Evolutionary conservation across 2,113 vertebrate genomes (phyloP).

Genomic region (Rhabdomys dilectus): DNA sequence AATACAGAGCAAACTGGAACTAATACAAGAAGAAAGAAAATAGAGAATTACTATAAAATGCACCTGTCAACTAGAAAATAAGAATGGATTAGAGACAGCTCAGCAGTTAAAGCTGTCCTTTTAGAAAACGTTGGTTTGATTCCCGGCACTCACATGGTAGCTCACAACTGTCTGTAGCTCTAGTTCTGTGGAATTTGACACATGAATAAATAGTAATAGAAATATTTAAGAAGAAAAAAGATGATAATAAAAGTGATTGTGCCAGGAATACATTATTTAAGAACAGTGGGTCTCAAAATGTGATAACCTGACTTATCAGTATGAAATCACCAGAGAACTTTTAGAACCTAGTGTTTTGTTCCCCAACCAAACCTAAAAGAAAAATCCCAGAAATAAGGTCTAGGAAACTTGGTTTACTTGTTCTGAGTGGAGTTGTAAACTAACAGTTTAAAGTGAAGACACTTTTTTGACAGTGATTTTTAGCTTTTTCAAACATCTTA

Average conservation of each 20-base stretch:
- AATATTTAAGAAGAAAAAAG: constrained; percentile 19
- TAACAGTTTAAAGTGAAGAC: background rate
- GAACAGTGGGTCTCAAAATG: background rate
- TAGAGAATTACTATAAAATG: background rate
- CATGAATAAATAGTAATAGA: background rate
- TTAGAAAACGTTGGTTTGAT: background rate
- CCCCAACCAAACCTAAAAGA: background rate
- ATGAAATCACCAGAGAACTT: background rate
- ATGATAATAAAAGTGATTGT: constrained; percentile 1
- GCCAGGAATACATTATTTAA: background rate
- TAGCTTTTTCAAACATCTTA: constrained; percentile 49
- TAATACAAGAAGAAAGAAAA: background rate
- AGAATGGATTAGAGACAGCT: background rate
- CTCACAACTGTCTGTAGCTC: background rate
- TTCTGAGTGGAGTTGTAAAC: background rate
- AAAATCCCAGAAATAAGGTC: background rate
- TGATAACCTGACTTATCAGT: background rate
- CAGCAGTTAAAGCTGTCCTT: background rate
- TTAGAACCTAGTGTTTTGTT: background rate
- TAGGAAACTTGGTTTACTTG: constrained; percentile 14
- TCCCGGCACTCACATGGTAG: background rate
- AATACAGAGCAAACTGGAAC: constrained; percentile 42
- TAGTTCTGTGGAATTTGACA: background rate
- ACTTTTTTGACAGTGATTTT: background rate
- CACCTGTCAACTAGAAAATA: constrained; percentile 13